These are phyloP conservation scores for Apteryx owenii DNA, from an alignment of 2,113 vertebrate genomes.

Conservation along the genomic window DNA sequence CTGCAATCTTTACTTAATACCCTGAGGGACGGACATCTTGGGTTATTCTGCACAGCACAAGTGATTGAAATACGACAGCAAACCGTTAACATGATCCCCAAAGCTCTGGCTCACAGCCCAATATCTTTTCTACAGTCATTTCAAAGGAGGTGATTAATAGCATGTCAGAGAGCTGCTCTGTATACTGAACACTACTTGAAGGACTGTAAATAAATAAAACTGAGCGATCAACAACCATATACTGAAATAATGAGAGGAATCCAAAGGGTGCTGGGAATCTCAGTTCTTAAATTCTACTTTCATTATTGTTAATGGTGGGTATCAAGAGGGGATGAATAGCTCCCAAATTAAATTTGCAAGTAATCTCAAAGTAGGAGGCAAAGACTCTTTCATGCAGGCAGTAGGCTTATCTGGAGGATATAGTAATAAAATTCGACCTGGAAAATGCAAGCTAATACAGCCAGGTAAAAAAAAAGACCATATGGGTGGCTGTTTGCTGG, in stretches of 20 bases:
- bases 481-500: not conserved
- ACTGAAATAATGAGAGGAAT: not conserved
- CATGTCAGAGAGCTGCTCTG: constrained; percentile 2
- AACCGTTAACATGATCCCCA: not conserved
- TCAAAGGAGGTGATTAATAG: constrained; percentile 42
- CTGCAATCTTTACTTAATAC: constrained; percentile 50
- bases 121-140: not conserved
- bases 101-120: constrained; percentile 2
- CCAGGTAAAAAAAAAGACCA: not conserved
- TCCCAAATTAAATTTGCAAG: constrained; percentile 41
- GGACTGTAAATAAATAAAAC: constrained; percentile 35
- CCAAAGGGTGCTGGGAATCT: not conserved
- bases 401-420: constrained; percentile 36
- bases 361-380: constrained; percentile 36
- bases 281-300: constrained; percentile 23
- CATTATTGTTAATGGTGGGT: constrained; percentile 19
- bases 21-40: constrained; percentile 9
- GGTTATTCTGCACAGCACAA: not conserved
- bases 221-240: not conserved
- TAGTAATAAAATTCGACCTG: constrained; percentile 27
- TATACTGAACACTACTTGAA: not conserved
- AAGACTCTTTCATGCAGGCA: constrained; percentile 13
- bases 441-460: not conserved
- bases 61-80: constrained; percentile 26
- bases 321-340: constrained; percentile 32